Evolutionary conservation across 2,888 invertebrate species (phyloP).

Genomic region (Agonopterix heracliana): DNA sequence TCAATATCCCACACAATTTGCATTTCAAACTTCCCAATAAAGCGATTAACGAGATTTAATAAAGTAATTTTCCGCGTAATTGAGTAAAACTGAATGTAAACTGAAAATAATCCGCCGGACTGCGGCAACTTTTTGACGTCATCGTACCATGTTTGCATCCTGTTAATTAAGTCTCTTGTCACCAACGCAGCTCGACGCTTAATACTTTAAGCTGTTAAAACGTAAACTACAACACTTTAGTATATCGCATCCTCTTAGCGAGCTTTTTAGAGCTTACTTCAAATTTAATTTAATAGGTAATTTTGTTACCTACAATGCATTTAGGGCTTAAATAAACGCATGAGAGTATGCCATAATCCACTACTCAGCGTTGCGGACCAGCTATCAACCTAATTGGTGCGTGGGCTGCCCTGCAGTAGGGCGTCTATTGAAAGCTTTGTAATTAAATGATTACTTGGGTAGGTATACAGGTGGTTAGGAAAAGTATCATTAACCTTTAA

Average conservation of each 20-base stretch:
- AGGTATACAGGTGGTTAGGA: too few species aligned
- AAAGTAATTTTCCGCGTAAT: not conserved
- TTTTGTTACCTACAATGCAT: constrained; percentile 27
- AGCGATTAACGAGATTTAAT: too few species aligned
- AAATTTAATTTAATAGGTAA: constrained; percentile 47
- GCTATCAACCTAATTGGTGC: too few species aligned
- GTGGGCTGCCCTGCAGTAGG: too few species aligned
- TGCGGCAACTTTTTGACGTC: constrained; percentile 35
- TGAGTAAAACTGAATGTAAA: not conserved
- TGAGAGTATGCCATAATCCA: not conserved
- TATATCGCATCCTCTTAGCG: constrained; percentile 51
- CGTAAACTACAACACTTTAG: constrained; percentile 53
- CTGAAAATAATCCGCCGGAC: not conserved
- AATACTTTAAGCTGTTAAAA: constrained; percentile 62
- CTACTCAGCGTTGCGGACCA: too few species aligned
- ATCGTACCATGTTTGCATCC: constrained; percentile 43
- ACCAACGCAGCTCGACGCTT: constrained; percentile 48
- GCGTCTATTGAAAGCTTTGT: too few species aligned
- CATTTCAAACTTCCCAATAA: too few species aligned
- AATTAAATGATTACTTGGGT: too few species aligned
- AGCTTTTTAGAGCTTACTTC: constrained; percentile 44
- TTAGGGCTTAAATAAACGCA: constrained; percentile 1
- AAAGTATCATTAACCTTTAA: too few species aligned
- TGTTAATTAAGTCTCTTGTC: constrained; percentile 65
- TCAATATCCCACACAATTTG: too few species aligned